These are phyloP conservation scores for Cantharis nigra DNA, from an alignment of 2,888 invertebrate genomes.

Conservation along the genomic window DNA sequence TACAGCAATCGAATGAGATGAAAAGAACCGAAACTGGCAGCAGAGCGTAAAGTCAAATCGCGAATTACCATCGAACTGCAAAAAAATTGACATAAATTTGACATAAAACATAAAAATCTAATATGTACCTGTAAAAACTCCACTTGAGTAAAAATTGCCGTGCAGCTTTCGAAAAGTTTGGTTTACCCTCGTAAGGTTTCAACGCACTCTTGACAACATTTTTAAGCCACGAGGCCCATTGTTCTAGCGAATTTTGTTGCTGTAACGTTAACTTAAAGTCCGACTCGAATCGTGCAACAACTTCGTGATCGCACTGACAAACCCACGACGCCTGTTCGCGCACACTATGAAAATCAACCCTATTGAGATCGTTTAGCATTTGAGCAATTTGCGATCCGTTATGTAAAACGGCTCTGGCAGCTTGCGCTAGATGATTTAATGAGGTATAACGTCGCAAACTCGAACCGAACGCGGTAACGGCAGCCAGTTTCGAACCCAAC, in stretches of 20 bases:
- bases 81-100: constrained; percentile 34
- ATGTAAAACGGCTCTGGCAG: constrained; percentile 93
- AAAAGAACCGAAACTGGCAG: constrained; percentile 98
- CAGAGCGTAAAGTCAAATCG: constrained; percentile 93
- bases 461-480: constrained; percentile 91
- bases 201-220: constrained; percentile 88
- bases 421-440: constrained; percentile 91
- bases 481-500: constrained; percentile 79
- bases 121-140: constrained; percentile 89
- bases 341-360: constrained; percentile 97
- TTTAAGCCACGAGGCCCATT: constrained; percentile 98
- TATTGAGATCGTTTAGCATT: constrained; percentile 95
- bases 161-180: constrained; percentile 82
- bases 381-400: constrained; percentile 94
- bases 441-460: constrained; percentile 95
- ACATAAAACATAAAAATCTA: background rate
- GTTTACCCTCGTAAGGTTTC: constrained; percentile 83
- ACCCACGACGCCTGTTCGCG: constrained; percentile 96
- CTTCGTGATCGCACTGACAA: constrained; percentile 88
- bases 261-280: constrained; percentile 93
- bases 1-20: constrained; percentile 96
- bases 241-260: constrained; percentile 91
- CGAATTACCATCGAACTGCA: constrained; percentile 94
- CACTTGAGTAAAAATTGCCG: constrained; percentile 95
- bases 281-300: constrained; percentile 78